Conservation (phyloP, 2,797 vertebrate genomes). For the Pseudomugil tenellus region DNA sequence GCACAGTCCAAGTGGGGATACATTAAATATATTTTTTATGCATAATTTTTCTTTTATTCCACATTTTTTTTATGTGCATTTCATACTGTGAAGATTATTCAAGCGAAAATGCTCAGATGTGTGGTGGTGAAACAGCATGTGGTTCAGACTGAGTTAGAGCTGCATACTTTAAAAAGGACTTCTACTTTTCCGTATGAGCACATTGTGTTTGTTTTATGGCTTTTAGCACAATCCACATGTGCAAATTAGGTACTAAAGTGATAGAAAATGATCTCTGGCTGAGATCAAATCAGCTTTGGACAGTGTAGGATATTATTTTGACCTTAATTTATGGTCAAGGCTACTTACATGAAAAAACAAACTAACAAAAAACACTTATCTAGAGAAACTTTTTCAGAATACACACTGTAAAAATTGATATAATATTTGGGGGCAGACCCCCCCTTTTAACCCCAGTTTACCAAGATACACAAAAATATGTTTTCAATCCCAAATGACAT, state of each 20-base stretch:
- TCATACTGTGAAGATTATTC: background rate
- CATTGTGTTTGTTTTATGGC: slow-evolving; percentile 10
- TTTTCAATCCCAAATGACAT: slow-evolving; percentile 44
- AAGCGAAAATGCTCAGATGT: background rate
- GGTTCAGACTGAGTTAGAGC: background rate
- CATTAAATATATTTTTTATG: background rate
- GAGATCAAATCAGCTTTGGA: slow-evolving; percentile 29
- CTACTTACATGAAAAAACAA: background rate
- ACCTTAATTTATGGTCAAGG: slow-evolving; percentile 8
- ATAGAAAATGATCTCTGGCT: slow-evolving; percentile 18
- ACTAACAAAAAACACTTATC: slow-evolving; percentile 1
- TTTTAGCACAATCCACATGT: slow-evolving; percentile 16
- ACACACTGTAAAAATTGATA: slow-evolving; percentile 1
- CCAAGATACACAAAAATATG: slow-evolving; percentile 39
- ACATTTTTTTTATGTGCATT: background rate
- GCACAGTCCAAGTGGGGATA: no score
- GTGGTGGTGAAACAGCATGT: background rate
- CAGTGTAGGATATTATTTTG: slow-evolving; percentile 1
- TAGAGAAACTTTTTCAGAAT: slow-evolving; percentile 16
- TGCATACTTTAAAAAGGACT: background rate
- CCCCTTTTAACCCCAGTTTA: slow-evolving; percentile 19
- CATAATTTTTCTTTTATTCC: background rate
- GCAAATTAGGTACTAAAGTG: slow-evolving; percentile 21
- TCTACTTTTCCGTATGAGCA: slow-evolving; percentile 8
- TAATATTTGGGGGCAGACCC: background rate